These are phyloP conservation scores for Anabas testudineus DNA, from an alignment of 2,797 vertebrate species.

Conservation along the genomic window DNA sequence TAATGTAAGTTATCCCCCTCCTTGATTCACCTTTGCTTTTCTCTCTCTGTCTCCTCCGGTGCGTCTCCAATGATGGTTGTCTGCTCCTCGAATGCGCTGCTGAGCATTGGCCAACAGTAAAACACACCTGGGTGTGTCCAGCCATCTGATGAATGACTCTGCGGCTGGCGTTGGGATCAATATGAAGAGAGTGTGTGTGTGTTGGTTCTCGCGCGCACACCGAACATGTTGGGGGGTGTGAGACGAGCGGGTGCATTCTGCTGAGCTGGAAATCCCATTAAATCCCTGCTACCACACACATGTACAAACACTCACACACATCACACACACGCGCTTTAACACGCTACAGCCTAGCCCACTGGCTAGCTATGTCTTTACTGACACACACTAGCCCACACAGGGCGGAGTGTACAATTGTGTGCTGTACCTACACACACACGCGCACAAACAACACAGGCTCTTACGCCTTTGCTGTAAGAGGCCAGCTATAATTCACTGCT, in stretches of 20 bases:
- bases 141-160: slow-evolving; percentile 83
- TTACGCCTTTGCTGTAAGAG: slow-evolving; percentile 57
- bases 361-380: slow-evolving; percentile 71
- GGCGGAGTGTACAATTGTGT: slow-evolving; percentile 30
- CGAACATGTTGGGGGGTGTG: slow-evolving; percentile 48
- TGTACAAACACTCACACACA: slow-evolving; percentile 18
- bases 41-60: slow-evolving; percentile 14
- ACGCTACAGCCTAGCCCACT: slow-evolving; percentile 56
- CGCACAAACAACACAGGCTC: slow-evolving; percentile 40
- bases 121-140: slow-evolving; percentile 85
- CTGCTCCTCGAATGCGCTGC: slow-evolving; percentile 75
- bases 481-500: slow-evolving; percentile 59
- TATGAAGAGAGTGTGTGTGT: slow-evolving; percentile 62
- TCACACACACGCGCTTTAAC: slow-evolving; percentile 40
- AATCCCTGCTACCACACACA: slow-evolving; percentile 67
- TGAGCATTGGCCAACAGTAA: slow-evolving; percentile 83
- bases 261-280: slow-evolving; percentile 88
- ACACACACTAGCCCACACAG: slow-evolving; percentile 63
- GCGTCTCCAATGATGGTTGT: slow-evolving; percentile 66
- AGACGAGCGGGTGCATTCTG: slow-evolving; percentile 76
- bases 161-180: slow-evolving; percentile 77
- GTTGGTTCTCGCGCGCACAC: slow-evolving; percentile 41
- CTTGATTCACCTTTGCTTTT: slow-evolving; percentile 26
- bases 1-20: slow-evolving; percentile 24
- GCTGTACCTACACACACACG: slow-evolving; percentile 31